Percentiles rank a stretch among this genome's conserved stretches.
Evolutionary conservation across 2,888 invertebrate species (phyloP).

Genomic region (Cosmia pyralina): DNA sequence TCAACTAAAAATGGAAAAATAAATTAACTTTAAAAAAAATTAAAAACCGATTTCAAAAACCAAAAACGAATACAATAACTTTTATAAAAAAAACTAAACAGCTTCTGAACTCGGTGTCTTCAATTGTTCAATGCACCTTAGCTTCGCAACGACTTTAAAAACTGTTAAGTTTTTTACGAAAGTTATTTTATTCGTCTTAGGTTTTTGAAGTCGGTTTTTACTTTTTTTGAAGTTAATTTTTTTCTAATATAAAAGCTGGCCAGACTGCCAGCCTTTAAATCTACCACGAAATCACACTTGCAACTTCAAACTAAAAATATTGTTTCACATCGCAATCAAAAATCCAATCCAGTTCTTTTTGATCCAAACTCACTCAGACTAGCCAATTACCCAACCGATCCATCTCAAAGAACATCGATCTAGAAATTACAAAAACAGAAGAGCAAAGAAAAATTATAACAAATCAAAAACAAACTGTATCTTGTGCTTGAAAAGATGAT

Average conservation of each 20-base stretch:
- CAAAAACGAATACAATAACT: no score
- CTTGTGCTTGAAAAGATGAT: conserved; percentile 67
- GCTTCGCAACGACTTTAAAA: no score
- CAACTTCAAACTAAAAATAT: conserved; percentile 10
- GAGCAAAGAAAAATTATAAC: conserved; percentile 43
- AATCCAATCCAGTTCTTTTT: conserved; percentile 35
- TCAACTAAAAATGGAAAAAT: no score
- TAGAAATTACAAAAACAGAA: conserved; percentile 32
- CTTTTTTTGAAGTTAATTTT: no score
- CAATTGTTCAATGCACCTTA: no score
- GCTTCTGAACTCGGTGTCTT: no score
- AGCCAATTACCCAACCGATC: conserved; percentile 39
- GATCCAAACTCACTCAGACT: conserved; percentile 24
- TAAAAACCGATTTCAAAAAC: no score
- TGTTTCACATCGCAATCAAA: conserved; percentile 22
- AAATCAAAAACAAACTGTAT: conserved; percentile 54
- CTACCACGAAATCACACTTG: background rate
- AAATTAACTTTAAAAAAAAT: no score
- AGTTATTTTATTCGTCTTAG: no score
- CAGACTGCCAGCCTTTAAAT: no score
- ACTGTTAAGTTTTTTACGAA: background rate
- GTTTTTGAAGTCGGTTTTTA: no score
- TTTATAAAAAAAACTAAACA: no score
- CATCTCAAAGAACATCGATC: conserved; percentile 38
- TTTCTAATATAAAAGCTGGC: background rate